Base-by-base conservation (phyloP, 1,140 invertebrate species). In the Lucilia sericata region DNA sequence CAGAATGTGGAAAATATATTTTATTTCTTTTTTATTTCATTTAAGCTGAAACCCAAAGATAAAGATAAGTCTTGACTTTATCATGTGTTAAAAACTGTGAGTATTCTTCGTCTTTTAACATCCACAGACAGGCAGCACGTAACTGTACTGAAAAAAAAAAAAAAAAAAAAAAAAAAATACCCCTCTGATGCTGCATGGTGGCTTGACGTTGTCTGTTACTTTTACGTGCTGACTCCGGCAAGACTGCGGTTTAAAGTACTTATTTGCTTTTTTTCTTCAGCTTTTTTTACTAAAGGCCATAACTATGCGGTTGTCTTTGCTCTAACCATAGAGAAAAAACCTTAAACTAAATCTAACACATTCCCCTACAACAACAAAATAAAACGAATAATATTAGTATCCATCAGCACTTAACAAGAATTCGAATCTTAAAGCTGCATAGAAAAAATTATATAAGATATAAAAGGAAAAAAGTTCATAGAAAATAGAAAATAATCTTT, bases 21-120 rank as follows among this genome's bases (percentile, higher is more conserved):
- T 78, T 78, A 42, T 78, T 78, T 14, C 74, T 14, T 30, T 75
- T 78, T 78, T 34, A 60, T 60, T 60, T 70, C 21, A 80, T 80
- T 80, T 80, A 51, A 80, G 42, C 76, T 80, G 42, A 25, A 78
- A 78, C 34, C 42, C 75, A n/a, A 2, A 70, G 65, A 70, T 70
- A 70, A 70, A 70, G 76, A 80, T 49, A 80, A 80, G 76, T 80
- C 76, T 80, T 80, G 76, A 80, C 76, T 80, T 80, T 80, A 80
- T 80, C 76, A 49, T 49, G 47, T 49, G 76, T 42, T 80, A 51
- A 78, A 47, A 78, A 78, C 36, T 49, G 9, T 21, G 75, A 78
- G 42, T 21, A 19, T 19, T 80, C 42, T 80, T 80, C 34, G 42
- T 12, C 19, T 51, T 47, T 70, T 51, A 80, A 80, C 76, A 51